Conservation (phyloP, 2,113 vertebrate genomes). For the Casuarius casuarius region DNA sequence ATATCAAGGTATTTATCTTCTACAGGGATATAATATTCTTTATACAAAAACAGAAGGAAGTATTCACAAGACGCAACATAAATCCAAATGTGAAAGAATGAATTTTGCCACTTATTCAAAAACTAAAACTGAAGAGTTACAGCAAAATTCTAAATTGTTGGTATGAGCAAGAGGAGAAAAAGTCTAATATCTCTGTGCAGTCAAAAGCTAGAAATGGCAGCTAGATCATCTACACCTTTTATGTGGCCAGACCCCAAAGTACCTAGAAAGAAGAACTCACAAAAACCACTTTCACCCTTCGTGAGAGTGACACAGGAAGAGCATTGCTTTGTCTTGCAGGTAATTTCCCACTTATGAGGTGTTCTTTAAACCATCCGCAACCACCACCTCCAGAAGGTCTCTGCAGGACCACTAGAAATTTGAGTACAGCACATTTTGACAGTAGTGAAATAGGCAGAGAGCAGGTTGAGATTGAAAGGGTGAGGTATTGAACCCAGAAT, state of each 20-base stretch:
- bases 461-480: background rate
- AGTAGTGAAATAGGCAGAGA: background rate
- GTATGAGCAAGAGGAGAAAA: background rate
- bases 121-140: background rate
- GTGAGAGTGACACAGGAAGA: background rate
- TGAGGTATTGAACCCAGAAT: slow-evolving; percentile 6
- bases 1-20: background rate
- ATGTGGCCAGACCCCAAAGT: background rate
- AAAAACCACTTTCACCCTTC: background rate
- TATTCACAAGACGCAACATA: background rate
- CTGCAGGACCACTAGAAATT: background rate
- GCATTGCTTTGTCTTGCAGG: background rate
- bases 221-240: background rate
- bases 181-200: background rate
- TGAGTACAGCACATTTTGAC: background rate
- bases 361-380: background rate
- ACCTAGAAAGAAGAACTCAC: background rate
- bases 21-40: background rate
- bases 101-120: background rate
- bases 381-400: background rate
- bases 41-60: background rate
- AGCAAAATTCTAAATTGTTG: background rate
- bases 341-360: background rate
- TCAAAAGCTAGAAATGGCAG: background rate
- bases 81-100: background rate